Conservation (phyloP, 1,140 invertebrate genomes). For the Zaprionus davidi region DNA sequence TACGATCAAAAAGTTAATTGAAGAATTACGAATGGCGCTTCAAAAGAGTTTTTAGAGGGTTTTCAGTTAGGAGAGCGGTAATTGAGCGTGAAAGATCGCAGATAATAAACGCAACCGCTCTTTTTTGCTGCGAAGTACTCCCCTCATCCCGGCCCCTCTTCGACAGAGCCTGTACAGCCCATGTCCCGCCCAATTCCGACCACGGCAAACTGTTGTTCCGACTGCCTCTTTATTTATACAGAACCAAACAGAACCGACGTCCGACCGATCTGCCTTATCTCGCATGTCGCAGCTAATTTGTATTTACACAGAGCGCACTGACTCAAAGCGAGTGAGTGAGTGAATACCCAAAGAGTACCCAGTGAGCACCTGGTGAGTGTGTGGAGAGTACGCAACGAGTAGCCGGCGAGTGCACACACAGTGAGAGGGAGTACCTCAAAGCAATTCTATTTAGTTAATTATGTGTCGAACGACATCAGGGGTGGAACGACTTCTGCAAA, state of each 20-base stretch:
- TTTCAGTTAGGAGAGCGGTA: conserved; percentile 43
- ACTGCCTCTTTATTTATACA: conserved; percentile 44
- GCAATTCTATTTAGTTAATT: conserved; percentile 58
- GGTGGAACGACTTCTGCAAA: conserved; percentile 3
- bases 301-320: conserved; percentile 51
- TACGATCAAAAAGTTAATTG: conserved; percentile 16
- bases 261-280: conserved; percentile 67
- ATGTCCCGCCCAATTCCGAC: conserved; percentile 6
- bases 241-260: conserved; percentile 23
- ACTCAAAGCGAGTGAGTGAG: conserved; percentile 19
- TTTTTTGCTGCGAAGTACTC: background rate
- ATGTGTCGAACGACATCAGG: conserved; percentile 43
- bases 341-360: conserved; percentile 2
- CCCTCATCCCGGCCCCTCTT: conserved; percentile 2
- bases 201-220: conserved; percentile 56
- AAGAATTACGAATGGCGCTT: conserved; percentile 19
- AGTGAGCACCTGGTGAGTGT: conserved; percentile 10
- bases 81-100: conserved; percentile 62
- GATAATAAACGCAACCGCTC: conserved; percentile 47
- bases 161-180: background rate
- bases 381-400: conserved; percentile 4
- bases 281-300: conserved; percentile 72
- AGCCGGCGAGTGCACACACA: background rate
- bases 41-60: conserved; percentile 34
- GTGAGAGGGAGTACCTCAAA: conserved; percentile 3